Evolutionary conservation across 1,140 invertebrate genomes (phyloP), one percentile per base, ranked within the genome.

Genomic region (Macrostomum lignano): DNA sequence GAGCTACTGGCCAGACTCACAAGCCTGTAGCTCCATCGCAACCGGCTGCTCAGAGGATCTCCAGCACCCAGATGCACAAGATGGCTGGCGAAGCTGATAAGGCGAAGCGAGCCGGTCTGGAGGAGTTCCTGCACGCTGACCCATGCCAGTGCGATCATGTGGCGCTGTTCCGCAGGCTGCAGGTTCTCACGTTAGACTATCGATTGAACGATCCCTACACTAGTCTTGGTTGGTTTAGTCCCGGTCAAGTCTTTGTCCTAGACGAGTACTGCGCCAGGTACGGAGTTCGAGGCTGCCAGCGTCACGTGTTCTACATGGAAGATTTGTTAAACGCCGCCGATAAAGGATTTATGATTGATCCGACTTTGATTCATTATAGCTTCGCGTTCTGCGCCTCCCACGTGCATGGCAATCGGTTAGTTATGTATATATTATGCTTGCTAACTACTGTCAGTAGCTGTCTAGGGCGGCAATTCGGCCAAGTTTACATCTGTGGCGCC

Each of bases 361-460:
- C 88, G 1, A 94, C 81, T 2, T 63, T 96, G 25, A 88, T 96
- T 48, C 86, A 96, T 61, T 96, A 79, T 57, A 86, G 78, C 43
- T 96, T 93, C 63, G 84, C 84, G 15, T 96, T 93, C 61, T 96
- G 86, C 61, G 84, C 84, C 4, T 86, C 75, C 46, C 88, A 96
- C 60, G 86, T 96, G 7, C 79, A 91, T 55, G 88, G 88, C 40
- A 86, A 86, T 62, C n/a, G n/a, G n/a, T n/a, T n/a, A n/a, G n/a
- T n/a, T n/a, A n/a, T n/a, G n/a, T n/a, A n/a, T n/a, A n/a, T n/a
- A n/a, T n/a, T n/a, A n/a, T n/a, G n/a, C n/a, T n/a, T n/a, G n/a
- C n/a, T n/a, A n/a, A n/a, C n/a, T n/a, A n/a, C n/a, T n/a, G n/a
- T n/a, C n/a, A n/a, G n/a, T n/a, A n/a, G n/a, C n/a, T n/a, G n/a